A percentile compares a stretch with the other conserved stretches of the same genome.
Conservation (phyloP, 2,888 invertebrate genomes). For the Drosophila mercatorum region DNA sequence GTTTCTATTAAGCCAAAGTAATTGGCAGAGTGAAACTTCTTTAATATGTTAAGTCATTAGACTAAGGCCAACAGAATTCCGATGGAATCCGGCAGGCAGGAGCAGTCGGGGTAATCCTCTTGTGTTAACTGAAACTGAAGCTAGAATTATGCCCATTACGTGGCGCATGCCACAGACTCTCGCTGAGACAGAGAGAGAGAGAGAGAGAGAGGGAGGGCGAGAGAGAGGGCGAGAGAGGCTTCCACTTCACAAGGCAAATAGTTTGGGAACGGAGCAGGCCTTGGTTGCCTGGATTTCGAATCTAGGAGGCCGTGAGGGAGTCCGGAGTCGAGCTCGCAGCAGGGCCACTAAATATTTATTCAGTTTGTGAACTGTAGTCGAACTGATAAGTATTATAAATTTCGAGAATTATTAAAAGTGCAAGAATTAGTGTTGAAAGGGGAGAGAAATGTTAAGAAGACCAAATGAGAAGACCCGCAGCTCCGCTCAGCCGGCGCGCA, state of each 20-base stretch:
- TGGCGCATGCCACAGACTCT: background rate
- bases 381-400: background rate
- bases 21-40: slow-evolving; percentile 1
- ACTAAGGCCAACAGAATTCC: background rate
- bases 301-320: background rate
- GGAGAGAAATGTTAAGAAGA: background rate
- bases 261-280: background rate
- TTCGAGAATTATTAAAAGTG: background rate
- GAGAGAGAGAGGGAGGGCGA: too few relatives aligned
- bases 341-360: background rate
- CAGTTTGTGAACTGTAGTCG: slow-evolving; percentile 1
- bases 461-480: too few relatives aligned
- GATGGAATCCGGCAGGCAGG: background rate
- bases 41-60: slow-evolving; percentile 1
- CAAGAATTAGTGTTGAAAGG: background rate
- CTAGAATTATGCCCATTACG: background rate
- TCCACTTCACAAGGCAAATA: too few relatives aligned
- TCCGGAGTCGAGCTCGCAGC: background rate
- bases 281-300: too few relatives aligned
- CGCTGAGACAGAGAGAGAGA: too few relatives aligned
- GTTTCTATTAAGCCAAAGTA: slow-evolving; percentile 28
- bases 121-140: background rate
- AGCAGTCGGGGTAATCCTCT: background rate
- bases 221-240: too few relatives aligned
- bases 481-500: background rate